Evolutionary conservation across 2,888 invertebrate genomes (phyloP).

Genomic region (Ischnura elegans): DNA sequence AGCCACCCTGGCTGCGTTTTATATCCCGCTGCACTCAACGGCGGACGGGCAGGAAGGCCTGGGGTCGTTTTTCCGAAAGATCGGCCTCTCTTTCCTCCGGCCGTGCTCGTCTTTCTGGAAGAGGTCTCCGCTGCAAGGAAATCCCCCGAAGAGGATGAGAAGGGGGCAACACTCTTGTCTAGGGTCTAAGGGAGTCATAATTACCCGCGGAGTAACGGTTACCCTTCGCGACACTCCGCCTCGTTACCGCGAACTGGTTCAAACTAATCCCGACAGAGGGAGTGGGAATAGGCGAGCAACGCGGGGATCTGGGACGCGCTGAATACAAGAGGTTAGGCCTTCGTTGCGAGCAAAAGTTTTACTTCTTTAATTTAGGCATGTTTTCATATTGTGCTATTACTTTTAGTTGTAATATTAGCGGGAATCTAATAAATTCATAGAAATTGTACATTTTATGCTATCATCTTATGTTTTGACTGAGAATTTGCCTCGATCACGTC

Average conservation of each 20-base stretch:
- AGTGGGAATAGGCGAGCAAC: neutral
- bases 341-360: neutral
- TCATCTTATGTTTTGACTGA: no score
- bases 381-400: no score
- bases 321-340: neutral
- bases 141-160: no score
- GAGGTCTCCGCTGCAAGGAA: no score
- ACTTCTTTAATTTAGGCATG: neutral
- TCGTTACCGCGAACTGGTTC: slow-evolving; percentile 12
- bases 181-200: neutral
- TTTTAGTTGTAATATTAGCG: no score
- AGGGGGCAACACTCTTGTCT: neutral
- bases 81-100: no score
- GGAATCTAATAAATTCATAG: no score
- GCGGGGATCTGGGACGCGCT: neutral
- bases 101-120: neutral
- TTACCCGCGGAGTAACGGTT: neutral
- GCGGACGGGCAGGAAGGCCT: neutral
- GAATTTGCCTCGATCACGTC: no score
- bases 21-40: slow-evolving; percentile 26
- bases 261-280: neutral
- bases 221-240: neutral
- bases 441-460: no score
- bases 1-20: neutral
- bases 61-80: slow-evolving; percentile 16